These are phyloP conservation scores for Eudasyphora cyanicolor DNA, from an alignment of 2,888 invertebrate species.

Conservation along the genomic window DNA sequence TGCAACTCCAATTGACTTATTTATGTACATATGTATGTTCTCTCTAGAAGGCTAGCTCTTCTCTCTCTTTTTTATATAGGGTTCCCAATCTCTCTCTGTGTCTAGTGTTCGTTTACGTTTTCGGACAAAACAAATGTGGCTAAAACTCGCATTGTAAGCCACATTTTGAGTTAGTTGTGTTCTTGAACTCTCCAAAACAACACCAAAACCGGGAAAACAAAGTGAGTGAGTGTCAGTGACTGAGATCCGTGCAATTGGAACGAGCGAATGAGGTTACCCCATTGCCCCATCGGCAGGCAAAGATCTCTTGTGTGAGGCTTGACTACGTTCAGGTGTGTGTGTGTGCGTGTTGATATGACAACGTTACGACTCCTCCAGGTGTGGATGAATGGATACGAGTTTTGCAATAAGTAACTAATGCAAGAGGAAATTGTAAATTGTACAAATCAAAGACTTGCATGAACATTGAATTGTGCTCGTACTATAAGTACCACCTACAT, in stretches of 20 bases:
- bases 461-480: background rate
- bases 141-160: constrained; percentile 50
- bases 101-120: too few species aligned
- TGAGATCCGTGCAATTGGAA: background rate
- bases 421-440: background rate
- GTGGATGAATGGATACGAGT: constrained; percentile 19
- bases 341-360: background rate
- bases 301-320: background rate
- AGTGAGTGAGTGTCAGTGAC: background rate
- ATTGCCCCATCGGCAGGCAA: background rate
- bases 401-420: constrained; percentile 40
- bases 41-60: too few species aligned
- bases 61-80: too few species aligned
- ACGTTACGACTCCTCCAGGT: constrained; percentile 16
- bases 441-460: background rate
- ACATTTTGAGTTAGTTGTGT: constrained; percentile 53
- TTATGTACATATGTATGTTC: too few species aligned
- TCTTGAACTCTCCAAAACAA: constrained; percentile 49
- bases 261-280: background rate
- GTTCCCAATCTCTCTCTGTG: too few species aligned
- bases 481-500: background rate
- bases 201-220: constrained; percentile 18
- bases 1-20: too few species aligned
- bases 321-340: background rate
- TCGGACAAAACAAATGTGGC: constrained; percentile 21